Conservation (phyloP, 2,113 vertebrate genomes). For the Sturnira hondurensis region DNA sequence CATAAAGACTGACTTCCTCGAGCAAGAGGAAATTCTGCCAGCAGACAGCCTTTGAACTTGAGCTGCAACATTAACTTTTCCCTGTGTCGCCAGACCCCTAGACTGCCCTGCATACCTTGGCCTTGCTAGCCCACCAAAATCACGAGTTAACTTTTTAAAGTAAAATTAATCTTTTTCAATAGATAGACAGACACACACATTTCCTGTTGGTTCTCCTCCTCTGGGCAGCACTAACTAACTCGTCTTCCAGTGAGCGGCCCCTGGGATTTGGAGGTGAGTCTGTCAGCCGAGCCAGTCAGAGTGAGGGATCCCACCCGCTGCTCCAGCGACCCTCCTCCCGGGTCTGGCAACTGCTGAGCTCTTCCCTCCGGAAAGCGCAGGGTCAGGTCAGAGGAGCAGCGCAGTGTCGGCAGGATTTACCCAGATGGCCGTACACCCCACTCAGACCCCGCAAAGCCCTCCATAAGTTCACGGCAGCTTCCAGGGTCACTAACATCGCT, state of each 20-base stretch:
- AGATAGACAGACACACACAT: not conserved
- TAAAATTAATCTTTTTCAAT: not conserved
- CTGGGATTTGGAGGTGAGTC: not conserved
- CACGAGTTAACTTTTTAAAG: not conserved
- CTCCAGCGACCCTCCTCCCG: not conserved
- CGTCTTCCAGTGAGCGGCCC: not conserved
- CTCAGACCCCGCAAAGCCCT: not conserved
- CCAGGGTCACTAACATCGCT: fast-evolving
- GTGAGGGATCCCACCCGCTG: not conserved
- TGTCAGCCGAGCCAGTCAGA: not conserved
- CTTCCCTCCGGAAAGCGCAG: not conserved
- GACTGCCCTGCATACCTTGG: not conserved
- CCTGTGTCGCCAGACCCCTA: not conserved
- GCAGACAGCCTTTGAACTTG: not conserved
- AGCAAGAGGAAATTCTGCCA: not conserved
- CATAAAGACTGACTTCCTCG: not conserved
- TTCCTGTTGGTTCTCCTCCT: not conserved
- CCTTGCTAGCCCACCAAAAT: not conserved
- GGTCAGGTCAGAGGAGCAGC: fast-evolving
- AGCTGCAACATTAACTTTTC: not conserved
- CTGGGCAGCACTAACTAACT: not conserved
- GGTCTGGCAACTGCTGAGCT: not conserved
- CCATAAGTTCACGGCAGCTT: fast-evolving
- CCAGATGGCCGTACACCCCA: fast-evolving
- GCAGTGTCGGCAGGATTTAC: fast-evolving